Base-by-base conservation (phyloP, 2,113 vertebrate species). In the Uropsilus gracilis region DNA sequence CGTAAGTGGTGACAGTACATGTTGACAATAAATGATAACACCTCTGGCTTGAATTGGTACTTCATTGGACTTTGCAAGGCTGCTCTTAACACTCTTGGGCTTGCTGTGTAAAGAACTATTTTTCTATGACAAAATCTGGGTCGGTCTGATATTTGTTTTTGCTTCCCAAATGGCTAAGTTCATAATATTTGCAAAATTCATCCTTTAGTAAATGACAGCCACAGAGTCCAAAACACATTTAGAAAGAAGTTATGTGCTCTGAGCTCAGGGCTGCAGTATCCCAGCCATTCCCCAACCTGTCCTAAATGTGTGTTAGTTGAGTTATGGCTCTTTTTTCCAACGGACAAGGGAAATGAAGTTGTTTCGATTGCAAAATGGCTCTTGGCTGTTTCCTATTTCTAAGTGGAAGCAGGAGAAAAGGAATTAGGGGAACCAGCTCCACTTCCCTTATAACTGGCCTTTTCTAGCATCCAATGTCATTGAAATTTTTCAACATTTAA, bases 11-110 rank as follows among this genome's bases (percentile, higher is more conserved):
- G 98, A 97, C 97, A 97, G 97, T 97, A 94, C 94, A 89, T 84
- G 96, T 69, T 98, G 98, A 98, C 97, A 91, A 98, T 99, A 99
- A 99, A 99, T 99, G 98, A 99, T 99, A 97, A 98, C 68, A 37
- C 95, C 98, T 91, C 97, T 83, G 76, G 97, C 96, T 98, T 96
- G 96, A 98, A 88, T 34, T 98, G 98, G 96, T 98, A 98, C 96
- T 97, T 98, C 97, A 96, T 97, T 97, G 98, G 98, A 98, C 98
- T 98, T 97, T 92, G 82, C 24, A 68, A 93, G 81, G 97, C 96
- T 98, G 97, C 94, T 97, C 94, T 97, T 97, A 99, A 98, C 98
- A 98, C 98, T 98, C 97, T 91, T 94, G 97, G 97, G 98, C 97
- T 97, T 91, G 81, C 98, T 97, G 94, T 94, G 87, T 97, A 94